Percentiles rank a stretch among this genome's conserved stretches.
Conservation (phyloP, 1,140 invertebrate species). For the Pogonus chalceus region DNA sequence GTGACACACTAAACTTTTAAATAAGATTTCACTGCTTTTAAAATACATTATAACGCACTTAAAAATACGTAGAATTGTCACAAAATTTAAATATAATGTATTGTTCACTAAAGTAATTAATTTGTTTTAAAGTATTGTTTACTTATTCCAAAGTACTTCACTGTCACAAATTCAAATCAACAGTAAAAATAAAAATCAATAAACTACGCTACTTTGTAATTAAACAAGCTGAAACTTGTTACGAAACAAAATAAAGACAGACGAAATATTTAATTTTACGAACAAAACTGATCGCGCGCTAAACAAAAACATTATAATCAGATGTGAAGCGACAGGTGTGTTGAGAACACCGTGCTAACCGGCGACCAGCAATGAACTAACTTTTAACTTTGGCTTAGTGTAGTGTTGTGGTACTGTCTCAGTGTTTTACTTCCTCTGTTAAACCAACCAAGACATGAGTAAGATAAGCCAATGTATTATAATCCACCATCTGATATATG, state of each 20-base stretch:
- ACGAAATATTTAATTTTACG: no score
- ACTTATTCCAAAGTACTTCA: no score
- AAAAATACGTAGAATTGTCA: not conserved
- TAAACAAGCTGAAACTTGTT: no score
- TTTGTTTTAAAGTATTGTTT: no score
- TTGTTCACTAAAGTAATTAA: no score
- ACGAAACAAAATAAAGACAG: no score
- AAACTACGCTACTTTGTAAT: no score
- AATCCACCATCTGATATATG: not conserved
- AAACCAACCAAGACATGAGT: not conserved
- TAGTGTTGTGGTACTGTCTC: not conserved
- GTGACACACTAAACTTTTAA: not conserved
- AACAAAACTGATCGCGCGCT: no score
- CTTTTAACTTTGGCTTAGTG: not conserved
- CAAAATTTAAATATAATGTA: no score
- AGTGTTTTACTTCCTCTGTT: not conserved
- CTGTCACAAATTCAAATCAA: no score
- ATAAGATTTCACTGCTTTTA: not conserved
- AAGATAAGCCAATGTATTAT: not conserved
- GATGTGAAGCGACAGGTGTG: not conserved
- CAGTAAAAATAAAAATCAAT: no score
- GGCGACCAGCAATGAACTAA: not conserved
- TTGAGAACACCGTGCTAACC: not conserved
- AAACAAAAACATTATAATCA: not conserved
- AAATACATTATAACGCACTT: not conserved